Percentiles rank a stretch among this genome's conserved stretches.
Conservation (phyloP, 2,888 invertebrate species). For the Altica lythri region DNA sequence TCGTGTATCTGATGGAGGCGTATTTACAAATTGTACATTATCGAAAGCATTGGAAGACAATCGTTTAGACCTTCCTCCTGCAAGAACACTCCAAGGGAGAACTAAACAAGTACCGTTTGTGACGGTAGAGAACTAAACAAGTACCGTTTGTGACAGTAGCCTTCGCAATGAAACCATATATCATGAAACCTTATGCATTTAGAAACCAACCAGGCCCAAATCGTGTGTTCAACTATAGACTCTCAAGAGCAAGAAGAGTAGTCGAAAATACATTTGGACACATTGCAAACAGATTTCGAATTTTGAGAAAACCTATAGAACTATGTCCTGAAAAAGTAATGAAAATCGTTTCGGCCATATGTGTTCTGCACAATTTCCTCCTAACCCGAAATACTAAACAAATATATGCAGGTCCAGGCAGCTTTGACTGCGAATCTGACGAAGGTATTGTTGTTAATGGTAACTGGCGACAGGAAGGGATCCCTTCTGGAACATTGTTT, state of each 20-base stretch:
- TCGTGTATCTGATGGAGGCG: slow-evolving; percentile 33
- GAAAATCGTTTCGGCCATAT: slow-evolving; percentile 10
- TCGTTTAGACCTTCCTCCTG: slow-evolving; percentile 27
- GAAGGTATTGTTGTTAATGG: slow-evolving; percentile 1
- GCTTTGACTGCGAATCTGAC: slow-evolving; percentile 15
- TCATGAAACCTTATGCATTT: slow-evolving; percentile 23
- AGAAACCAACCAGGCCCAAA: slow-evolving; percentile 15
- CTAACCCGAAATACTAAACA: slow-evolving; percentile 1
- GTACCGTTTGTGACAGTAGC: too few relatives aligned
- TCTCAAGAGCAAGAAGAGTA: slow-evolving; percentile 8
- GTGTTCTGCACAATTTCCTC: slow-evolving; percentile 21
- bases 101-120: slow-evolving; percentile 28
- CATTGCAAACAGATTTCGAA: slow-evolving; percentile 14
- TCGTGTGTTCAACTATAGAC: slow-evolving; percentile 15
- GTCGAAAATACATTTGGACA: slow-evolving; percentile 15
- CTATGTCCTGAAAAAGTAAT: slow-evolving; percentile 12
- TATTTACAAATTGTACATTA: slow-evolving; percentile 32
- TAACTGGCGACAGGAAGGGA: neutral
- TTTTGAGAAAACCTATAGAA: slow-evolving; percentile 16
- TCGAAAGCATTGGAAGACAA: slow-evolving; percentile 24
- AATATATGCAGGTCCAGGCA: slow-evolving; percentile 7
- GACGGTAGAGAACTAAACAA: slow-evolving; percentile 38
- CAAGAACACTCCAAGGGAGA: slow-evolving; percentile 23
- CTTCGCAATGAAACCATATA: slow-evolving; percentile 36
- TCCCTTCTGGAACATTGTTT: neutral